Evolutionary conservation across 2,888 invertebrate species (phyloP).

Genomic region (Epistrophe eligans): DNA sequence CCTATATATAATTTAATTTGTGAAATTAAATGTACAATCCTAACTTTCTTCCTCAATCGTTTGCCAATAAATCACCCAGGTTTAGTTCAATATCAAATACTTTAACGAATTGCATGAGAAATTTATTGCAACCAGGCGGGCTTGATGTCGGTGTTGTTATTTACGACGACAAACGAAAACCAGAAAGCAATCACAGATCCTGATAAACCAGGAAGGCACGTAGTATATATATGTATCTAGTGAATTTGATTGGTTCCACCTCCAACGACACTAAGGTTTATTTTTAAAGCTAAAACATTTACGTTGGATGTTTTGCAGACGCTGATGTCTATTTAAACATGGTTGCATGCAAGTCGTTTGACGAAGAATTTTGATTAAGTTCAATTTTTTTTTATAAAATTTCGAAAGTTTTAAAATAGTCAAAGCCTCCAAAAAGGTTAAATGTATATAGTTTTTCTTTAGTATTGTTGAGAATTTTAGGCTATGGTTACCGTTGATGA

Average conservation of each 20-base stretch:
- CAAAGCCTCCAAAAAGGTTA: no score
- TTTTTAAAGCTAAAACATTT: neutral
- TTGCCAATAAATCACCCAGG: conserved; percentile 13
- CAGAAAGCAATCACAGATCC: conserved; percentile 28
- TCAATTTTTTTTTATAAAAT: neutral
- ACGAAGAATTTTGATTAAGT: no score
- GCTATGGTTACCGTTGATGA: no score
- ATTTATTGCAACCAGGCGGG: conserved; percentile 18
- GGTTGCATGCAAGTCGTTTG: neutral
- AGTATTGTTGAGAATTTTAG: no score
- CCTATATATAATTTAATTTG: neutral
- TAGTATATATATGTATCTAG: no score
- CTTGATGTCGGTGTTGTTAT: conserved; percentile 6
- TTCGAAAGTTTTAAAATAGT: neutral
- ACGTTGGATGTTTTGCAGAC: neutral
- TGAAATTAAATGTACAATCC: neutral
- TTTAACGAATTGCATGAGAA: conserved; percentile 14
- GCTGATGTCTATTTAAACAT: neutral
- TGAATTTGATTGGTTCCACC: conserved; percentile 2
- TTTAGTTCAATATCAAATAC: neutral
- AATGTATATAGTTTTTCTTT: no score
- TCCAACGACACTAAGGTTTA: neutral
- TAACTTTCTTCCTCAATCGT: conserved; percentile 12
- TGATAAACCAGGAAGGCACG: conserved; percentile 2
- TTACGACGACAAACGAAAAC: conserved; percentile 16